These are phyloP conservation scores for Thecocarcelia acutangulata DNA, from an alignment of 2,888 invertebrate species.

Conservation along the genomic window DNA sequence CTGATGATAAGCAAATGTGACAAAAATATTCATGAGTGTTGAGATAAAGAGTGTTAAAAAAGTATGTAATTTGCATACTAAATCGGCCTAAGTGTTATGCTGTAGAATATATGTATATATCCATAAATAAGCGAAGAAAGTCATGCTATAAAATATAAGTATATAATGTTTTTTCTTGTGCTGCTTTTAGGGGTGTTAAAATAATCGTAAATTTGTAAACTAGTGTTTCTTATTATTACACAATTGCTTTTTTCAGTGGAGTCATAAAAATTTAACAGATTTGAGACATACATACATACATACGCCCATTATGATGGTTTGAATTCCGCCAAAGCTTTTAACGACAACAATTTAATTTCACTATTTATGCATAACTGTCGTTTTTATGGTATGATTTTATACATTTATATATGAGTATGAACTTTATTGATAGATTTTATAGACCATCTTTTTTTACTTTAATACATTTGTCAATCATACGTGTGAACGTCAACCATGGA, in stretches of 20 bases:
- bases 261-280: conserved; percentile 60
- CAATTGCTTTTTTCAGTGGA: conserved; percentile 29
- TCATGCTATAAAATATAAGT: conserved; percentile 67
- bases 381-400: conserved; percentile 36
- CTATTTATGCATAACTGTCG: conserved; percentile 20
- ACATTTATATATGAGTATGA: conserved; percentile 47
- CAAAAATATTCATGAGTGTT: conserved; percentile 64
- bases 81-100: conserved; percentile 66
- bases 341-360: conserved; percentile 14
- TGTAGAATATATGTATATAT: conserved; percentile 21
- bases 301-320: not conserved
- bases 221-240: conserved; percentile 46
- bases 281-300: conserved; percentile 46
- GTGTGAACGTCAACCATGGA: too few species aligned
- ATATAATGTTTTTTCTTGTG: conserved; percentile 2
- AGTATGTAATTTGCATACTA: conserved; percentile 63
- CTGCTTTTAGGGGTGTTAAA: conserved; percentile 28
- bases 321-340: conserved; percentile 5
- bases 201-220: conserved; percentile 66
- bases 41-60: conserved; percentile 58
- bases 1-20: conserved; percentile 62
- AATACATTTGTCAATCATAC: too few species aligned
- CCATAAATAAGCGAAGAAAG: conserved; percentile 65
- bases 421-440: conserved; percentile 33
- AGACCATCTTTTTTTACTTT: not conserved